Conservation (phyloP, 2,888 invertebrate genomes). For the Idaea biselata region DNA sequence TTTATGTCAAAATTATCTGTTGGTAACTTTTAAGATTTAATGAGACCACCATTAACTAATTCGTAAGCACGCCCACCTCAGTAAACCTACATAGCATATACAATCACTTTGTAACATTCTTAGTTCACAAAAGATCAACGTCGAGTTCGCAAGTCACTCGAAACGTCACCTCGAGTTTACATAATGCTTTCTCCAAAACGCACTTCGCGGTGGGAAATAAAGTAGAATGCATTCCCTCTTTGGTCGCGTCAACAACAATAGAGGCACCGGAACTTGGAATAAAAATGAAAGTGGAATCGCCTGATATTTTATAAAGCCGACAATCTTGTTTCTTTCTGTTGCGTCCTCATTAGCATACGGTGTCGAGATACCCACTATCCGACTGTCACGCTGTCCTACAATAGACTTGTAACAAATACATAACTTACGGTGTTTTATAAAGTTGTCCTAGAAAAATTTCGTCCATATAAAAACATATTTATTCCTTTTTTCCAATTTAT, state of each 20-base stretch:
- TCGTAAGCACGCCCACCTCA: background rate
- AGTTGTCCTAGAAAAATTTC: background rate
- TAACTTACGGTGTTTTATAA: conserved; percentile 37
- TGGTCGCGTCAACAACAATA: conserved; percentile 59
- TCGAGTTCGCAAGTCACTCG: conserved; percentile 9
- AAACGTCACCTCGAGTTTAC: conserved; percentile 28
- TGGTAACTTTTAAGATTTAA: background rate
- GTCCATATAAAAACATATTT: background rate
- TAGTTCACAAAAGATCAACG: conserved; percentile 6
- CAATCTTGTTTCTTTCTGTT: conserved; percentile 66
- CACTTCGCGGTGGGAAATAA: conserved; percentile 44
- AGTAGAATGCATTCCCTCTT: conserved; percentile 61
- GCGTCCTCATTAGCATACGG: conserved; percentile 62
- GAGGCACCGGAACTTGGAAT: conserved; percentile 65
- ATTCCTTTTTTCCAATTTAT: background rate
- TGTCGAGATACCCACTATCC: conserved; percentile 27
- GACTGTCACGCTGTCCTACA: conserved; percentile 30
- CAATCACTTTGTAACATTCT: conserved; percentile 3
- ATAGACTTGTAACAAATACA: conserved; percentile 35
- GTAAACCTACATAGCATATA: background rate
- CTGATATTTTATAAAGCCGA: conserved; percentile 73
- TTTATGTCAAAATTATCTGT: background rate
- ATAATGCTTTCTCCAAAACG: conserved; percentile 49
- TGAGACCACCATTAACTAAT: background rate
- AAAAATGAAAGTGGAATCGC: conserved; percentile 79